A percentile compares a stretch with the other conserved stretches of the same genome.
Conservation (phyloP, 2,797 vertebrate species). For the Poecilia velifera region DNA sequence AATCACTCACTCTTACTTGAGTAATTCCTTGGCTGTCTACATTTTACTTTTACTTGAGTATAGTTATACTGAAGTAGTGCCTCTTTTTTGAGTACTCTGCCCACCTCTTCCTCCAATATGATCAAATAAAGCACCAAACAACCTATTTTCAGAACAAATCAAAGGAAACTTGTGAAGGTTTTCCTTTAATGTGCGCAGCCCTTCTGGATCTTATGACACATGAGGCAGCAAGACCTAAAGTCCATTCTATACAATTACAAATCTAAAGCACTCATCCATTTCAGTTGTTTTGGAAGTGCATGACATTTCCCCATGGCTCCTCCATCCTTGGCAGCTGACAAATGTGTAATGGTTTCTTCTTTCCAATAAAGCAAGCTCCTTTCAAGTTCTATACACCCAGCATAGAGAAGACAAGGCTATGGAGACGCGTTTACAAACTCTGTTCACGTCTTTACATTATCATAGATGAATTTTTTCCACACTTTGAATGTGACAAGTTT, state of each 20-base stretch:
- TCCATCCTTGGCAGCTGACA: slow-evolving; percentile 41
- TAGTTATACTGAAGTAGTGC: too few relatives aligned
- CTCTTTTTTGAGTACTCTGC: too few relatives aligned
- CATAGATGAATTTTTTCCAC: neutral
- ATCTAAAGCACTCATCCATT: slow-evolving; percentile 40
- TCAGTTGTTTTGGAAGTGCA: slow-evolving; percentile 42
- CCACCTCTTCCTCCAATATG: neutral
- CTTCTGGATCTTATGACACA: slow-evolving; percentile 27
- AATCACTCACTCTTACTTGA: too few relatives aligned
- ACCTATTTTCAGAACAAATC: neutral
- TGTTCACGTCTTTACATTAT: slow-evolving; percentile 3
- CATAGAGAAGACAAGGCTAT: neutral
- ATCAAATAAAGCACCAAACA: neutral
- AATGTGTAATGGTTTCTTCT: slow-evolving; percentile 41
- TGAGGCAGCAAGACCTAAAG: slow-evolving; percentile 18
- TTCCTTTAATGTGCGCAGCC: neutral
- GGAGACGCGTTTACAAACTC: neutral
- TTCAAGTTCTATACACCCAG: slow-evolving; percentile 25
- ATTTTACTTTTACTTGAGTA: too few relatives aligned
- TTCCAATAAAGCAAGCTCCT: slow-evolving; percentile 41
- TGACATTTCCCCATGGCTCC: slow-evolving; percentile 19
- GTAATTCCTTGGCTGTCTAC: too few relatives aligned
- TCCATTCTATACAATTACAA: slow-evolving; percentile 35
- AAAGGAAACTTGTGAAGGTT: neutral
- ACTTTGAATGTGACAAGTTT: neutral